Evolutionary conservation across 2,797 vertebrate species (phyloP).

Genomic region (Oreonectes daqikongensis): DNA sequence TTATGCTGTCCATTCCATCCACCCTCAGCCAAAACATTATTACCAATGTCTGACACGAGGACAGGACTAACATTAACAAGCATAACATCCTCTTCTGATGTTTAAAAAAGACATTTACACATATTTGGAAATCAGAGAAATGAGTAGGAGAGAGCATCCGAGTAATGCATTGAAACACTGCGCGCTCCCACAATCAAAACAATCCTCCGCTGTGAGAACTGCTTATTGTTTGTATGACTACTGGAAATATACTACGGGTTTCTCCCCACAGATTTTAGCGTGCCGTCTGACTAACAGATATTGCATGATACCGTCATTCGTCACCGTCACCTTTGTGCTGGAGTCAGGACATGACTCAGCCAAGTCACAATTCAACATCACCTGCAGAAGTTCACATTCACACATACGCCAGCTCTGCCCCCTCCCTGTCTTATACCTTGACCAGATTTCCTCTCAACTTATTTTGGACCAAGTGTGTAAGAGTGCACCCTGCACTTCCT

Average conservation of each 20-base stretch:
- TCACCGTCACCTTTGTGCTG: background rate
- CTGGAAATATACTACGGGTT: constrained; percentile 43
- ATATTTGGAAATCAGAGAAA: constrained; percentile 22
- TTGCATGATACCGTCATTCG: constrained; percentile 1
- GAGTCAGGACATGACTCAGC: constrained; percentile 55
- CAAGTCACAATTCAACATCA: constrained; percentile 29
- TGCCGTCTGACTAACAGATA: constrained; percentile 24
- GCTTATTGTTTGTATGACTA: constrained; percentile 25
- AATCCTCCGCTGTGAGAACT: background rate
- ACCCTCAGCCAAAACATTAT: background rate
- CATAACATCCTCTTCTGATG: background rate
- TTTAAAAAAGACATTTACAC: background rate
- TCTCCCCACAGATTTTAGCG: constrained; percentile 11
- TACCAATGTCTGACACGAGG: background rate
- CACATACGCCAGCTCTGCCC: constrained; percentile 29
- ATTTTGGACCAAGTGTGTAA: constrained; percentile 74
- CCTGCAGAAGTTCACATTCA: constrained; percentile 16
- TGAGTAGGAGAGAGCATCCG: background rate
- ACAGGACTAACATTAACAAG: background rate
- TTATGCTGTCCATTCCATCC: background rate
- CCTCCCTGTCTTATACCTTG: constrained; percentile 41
- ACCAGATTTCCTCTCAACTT: constrained; percentile 72
- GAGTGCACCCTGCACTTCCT: constrained; percentile 74
- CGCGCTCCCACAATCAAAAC: background rate
- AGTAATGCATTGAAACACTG: background rate